Evolutionary conservation across 2,113 vertebrate species (phyloP).

Genomic region (Myotis davidii): DNA sequence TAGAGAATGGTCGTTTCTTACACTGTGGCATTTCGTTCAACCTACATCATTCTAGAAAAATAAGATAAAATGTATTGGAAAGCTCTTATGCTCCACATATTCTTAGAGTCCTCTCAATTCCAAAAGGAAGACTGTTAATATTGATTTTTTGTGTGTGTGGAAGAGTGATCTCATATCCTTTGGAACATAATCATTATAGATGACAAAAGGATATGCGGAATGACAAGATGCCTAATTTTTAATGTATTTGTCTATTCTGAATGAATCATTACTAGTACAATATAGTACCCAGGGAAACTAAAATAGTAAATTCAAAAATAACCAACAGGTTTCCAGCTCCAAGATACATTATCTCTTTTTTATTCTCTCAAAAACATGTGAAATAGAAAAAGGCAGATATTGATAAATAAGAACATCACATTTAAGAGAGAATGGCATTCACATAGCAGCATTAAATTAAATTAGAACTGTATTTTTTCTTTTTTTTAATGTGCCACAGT

Average conservation of each 20-base stretch:
- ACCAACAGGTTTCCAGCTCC: neutral
- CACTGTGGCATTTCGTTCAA: conserved; percentile 47
- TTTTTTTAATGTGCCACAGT: neutral
- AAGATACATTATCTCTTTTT: conserved; percentile 9
- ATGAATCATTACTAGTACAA: neutral
- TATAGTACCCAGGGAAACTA: neutral
- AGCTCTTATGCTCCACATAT: neutral
- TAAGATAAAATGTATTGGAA: conserved; percentile 16
- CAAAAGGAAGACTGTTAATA: conserved; percentile 5
- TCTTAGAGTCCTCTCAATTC: conserved; percentile 45
- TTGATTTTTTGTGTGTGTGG: conserved; percentile 7
- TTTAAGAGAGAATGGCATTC: neutral
- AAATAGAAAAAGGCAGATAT: neutral
- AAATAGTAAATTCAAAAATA: conserved; percentile 44
- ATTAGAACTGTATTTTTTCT: neutral
- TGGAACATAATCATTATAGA: conserved; percentile 8
- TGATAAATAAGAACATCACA: neutral
- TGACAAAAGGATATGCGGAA: conserved; percentile 11
- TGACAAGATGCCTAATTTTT: conserved; percentile 42
- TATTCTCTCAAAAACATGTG: neutral
- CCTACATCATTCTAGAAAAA: conserved; percentile 13
- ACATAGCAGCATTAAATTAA: neutral
- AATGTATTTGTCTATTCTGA: conserved; percentile 23
- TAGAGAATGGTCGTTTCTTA: conserved; percentile 36
- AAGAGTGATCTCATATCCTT: neutral